phyloP scores from a whole-genome alignment of 2,888 invertebrate genomes.

The Amphipoea oculea region DNA sequence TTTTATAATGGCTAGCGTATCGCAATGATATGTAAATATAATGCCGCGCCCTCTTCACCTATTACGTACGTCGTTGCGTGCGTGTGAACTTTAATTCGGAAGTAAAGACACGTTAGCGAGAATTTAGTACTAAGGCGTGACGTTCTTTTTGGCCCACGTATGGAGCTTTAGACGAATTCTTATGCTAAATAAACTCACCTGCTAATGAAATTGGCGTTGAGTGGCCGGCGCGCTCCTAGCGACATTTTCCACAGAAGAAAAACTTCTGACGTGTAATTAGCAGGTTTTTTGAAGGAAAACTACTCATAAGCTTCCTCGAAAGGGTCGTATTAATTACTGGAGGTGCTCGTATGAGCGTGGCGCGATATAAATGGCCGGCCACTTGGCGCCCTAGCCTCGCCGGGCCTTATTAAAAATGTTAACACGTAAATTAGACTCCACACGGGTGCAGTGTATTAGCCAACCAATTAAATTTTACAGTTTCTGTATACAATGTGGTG shows the following conservation, averaged over 20 bases:
- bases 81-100: slow-evolving; percentile 87
- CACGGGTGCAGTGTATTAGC: slow-evolving; percentile 86
- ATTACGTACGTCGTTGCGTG: slow-evolving; percentile 84
- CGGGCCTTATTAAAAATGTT: slow-evolving; percentile 90
- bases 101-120: slow-evolving; percentile 84
- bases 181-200: slow-evolving; percentile 76
- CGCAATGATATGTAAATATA: slow-evolving; percentile 91
- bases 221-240: slow-evolving; percentile 70
- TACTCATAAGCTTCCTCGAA: slow-evolving; percentile 90
- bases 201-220: slow-evolving; percentile 76
- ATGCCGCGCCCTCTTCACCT: slow-evolving; percentile 83
- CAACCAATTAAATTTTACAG: slow-evolving; percentile 89
- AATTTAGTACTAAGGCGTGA: slow-evolving; percentile 85
- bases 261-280: slow-evolving; percentile 87
- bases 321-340: slow-evolving; percentile 89
- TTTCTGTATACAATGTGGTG: slow-evolving; percentile 79
- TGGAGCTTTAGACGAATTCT: slow-evolving; percentile 77
- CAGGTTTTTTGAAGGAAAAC: slow-evolving; percentile 88
- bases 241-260: slow-evolving; percentile 67
- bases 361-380: slow-evolving; percentile 87
- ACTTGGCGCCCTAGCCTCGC: slow-evolving; percentile 88
- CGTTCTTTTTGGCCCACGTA: slow-evolving; percentile 75
- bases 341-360: slow-evolving; percentile 85
- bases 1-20: slow-evolving; percentile 88
- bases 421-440: slow-evolving; percentile 89